phyloP scores from a whole-genome alignment of 2,797 vertebrate genomes.

The Valencia hispanica region DNA sequence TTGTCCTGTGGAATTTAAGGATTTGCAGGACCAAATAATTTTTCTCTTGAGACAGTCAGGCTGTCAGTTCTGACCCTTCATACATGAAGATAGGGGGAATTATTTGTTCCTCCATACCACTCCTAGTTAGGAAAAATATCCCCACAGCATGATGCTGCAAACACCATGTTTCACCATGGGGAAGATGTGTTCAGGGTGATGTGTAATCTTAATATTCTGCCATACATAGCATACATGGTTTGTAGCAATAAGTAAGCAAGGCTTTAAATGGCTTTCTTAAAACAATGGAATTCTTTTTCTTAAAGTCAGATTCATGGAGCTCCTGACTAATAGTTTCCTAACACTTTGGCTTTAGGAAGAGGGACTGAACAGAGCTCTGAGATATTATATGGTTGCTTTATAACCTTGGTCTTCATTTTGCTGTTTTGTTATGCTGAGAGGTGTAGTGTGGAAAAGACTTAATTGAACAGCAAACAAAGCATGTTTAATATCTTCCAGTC shows the following conservation, averaged over 20 bases:
- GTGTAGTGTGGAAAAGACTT: too few relatives aligned
- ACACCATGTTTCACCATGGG: neutral
- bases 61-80: neutral
- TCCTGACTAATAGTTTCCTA: too few relatives aligned
- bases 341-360: neutral
- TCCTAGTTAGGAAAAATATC: neutral
- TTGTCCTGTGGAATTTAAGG: too few relatives aligned
- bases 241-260: too few relatives aligned
- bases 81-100: neutral
- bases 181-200: neutral
- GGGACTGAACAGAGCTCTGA: neutral
- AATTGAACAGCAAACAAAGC: too few relatives aligned
- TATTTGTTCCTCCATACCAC: too few relatives aligned
- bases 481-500: too few relatives aligned
- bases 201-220: neutral
- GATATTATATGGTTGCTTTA: neutral
- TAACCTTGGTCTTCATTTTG: neutral
- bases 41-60: neutral
- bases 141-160: neutral
- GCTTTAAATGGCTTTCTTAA: neutral
- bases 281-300: neutral
- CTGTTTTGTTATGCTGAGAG: too few relatives aligned
- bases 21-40: neutral
- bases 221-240: neutral
- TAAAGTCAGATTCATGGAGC: too few relatives aligned